These are phyloP conservation scores for Drosophila borborema DNA, from an alignment of 2,888 invertebrate genomes.

Conservation along the genomic window DNA sequence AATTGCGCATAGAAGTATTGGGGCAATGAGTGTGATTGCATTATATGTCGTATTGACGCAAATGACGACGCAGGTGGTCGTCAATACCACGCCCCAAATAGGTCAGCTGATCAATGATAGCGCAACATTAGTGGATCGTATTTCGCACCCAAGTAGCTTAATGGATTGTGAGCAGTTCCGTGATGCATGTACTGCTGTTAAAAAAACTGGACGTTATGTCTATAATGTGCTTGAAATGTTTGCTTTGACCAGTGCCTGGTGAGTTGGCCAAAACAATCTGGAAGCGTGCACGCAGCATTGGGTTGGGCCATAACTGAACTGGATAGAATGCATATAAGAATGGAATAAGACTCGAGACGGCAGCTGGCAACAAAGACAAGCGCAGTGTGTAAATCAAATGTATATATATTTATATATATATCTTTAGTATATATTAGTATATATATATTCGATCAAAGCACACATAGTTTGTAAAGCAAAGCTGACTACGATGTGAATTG, in stretches of 20 bases:
- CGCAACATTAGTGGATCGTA: background rate
- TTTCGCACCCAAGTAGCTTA: background rate
- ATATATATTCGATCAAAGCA: background rate
- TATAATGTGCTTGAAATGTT: constrained; percentile 4
- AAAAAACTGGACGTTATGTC: background rate
- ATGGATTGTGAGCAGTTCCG: background rate
- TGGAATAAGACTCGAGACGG: background rate
- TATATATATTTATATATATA: background rate
- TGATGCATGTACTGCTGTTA: background rate
- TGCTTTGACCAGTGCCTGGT: background rate
- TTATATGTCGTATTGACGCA: constrained; percentile 1
- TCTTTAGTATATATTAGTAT: background rate
- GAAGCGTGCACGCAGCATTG: too few species aligned
- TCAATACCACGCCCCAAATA: background rate
- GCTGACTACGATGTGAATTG: background rate
- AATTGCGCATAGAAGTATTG: background rate
- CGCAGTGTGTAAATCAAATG: background rate
- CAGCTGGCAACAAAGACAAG: background rate
- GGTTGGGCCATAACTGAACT: background rate
- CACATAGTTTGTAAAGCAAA: constrained; percentile 3
- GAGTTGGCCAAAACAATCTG: too few species aligned
- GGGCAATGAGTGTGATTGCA: constrained; percentile 2
- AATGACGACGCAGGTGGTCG: constrained; percentile 9
- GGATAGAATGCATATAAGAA: background rate
- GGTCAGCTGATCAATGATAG: background rate